Evolutionary conservation across 2,888 invertebrate genomes (phyloP), one percentile per base, ranked within the genome.

Genomic region (Steinernema carpocapsae): DNA sequence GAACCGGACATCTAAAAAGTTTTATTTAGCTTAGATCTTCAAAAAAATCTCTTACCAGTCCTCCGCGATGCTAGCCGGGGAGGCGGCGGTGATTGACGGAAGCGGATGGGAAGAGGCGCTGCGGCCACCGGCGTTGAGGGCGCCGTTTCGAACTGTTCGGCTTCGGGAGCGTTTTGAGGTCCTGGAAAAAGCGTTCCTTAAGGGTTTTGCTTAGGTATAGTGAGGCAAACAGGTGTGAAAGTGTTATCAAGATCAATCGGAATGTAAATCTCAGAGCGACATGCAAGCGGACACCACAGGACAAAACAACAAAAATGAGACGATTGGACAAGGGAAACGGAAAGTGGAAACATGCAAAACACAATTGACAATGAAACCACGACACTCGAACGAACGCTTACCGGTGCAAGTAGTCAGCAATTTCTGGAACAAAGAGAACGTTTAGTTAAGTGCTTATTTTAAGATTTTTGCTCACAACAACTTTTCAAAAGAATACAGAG

Each of bases 1-100:
- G 79, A 85, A 86, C 26, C 86, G 83, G n/a, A 82, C 77, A 70
- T 86, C 86, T 83, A 78, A 24, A 79, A 76, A 22, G 37, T 42
- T 43, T 1, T n/a, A n/a, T n/a, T n/a, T n/a, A n/a, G n/a, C n/a
- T n/a, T n/a, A n/a, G n/a, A n/a, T n/a, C n/a, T n/a, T n/a, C n/a
- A n/a, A n/a, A n/a, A n/a, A n/a, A n/a, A n/a, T n/a, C n/a, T n/a
- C n/a, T n/a, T 64, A 64, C 64, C 64, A 64, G 29, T 64, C 29
- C 64, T 64, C 32, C 64, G 64, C 64, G 64, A 64, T 14, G 37
- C 64, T 14, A 26, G 17, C 26, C 37, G 6, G 2, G 32, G 12
- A 17, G 64, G 64, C 32, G 22, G 64, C 14, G 17, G 17, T 12
- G 71, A 1, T 43, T 42, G 71, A 19, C 71, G 71, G 51, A 71